phyloP scores from a whole-genome alignment of 2,113 vertebrate species.

The Platycercus adscitus region DNA sequence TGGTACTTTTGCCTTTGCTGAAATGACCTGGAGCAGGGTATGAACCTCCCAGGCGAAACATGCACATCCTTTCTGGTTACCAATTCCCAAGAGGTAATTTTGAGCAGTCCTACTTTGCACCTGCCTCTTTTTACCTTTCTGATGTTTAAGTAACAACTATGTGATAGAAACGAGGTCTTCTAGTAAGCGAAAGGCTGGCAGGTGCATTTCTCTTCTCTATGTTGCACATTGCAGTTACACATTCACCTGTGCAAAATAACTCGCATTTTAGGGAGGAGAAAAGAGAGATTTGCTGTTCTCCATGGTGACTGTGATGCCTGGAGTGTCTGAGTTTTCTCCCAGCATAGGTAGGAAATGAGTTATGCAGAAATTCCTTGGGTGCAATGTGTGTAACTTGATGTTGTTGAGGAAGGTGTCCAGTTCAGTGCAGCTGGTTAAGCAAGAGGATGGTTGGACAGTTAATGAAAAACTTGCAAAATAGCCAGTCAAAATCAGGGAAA shows the following conservation, averaged over 20 bases:
- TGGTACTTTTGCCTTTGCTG: slow-evolving; percentile 80
- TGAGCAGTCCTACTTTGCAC: not conserved
- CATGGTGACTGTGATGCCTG: not conserved
- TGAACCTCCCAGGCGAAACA: not conserved
- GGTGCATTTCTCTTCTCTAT: not conserved
- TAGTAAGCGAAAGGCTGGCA: not conserved
- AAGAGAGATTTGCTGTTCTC: not conserved
- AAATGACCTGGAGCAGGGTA: slow-evolving; percentile 15
- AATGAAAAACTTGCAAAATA: not conserved
- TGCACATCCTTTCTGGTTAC: not conserved
- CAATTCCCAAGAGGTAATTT: not conserved
- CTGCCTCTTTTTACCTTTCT: not conserved
- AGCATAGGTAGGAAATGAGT: not conserved
- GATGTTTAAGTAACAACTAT: not conserved
- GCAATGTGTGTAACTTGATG: not conserved
- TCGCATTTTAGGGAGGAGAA: not conserved
- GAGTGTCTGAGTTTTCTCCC: not conserved
- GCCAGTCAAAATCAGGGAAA: not conserved
- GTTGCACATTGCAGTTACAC: not conserved
- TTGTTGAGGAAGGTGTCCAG: not conserved
- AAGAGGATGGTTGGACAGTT: not conserved
- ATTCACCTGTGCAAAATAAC: not conserved
- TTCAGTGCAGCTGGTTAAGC: not conserved
- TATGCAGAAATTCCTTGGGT: not conserved
- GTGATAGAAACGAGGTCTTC: not conserved